Base-by-base conservation (phyloP, 2,797 vertebrate species). In the Chrosomus eos region DNA sequence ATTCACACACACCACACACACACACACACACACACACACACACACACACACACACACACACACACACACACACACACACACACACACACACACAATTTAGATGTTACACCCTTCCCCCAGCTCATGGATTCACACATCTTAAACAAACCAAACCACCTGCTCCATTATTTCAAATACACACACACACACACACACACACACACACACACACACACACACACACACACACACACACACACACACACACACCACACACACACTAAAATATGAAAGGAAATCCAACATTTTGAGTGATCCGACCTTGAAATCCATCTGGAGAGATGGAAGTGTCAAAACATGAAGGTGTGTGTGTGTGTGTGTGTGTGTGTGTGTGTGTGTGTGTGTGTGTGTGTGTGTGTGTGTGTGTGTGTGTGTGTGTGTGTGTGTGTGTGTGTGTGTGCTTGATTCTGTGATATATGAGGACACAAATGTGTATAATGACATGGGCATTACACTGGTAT, bases 111-210 rank as follows among this genome's bases (percentile, higher is more conserved):
- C 87, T 78, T 87, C 86, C 86, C 86, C 86, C 86, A 33, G n/a
- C 26, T 88, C 68, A 82, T 85, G 85, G 87, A 87, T 83, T 91
- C 86, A 81, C 83, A 73, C 83, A 71, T 86, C 78, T 85, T 67
- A 86, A 86, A 76, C 85, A 86, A 88, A 88, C 89, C 85, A 86
- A 88, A 88, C 89, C 90, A 90, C 90, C 90, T 91, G 90, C 89
- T 91, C 86, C 87, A 80, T 88, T 83, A 80, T 84, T 90, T 83
- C 53, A 67, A 77, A 82, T 36, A 67, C 72, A 81, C 55, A 31
- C 45, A 53, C 72, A 33, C 28, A 31, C 4, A 16, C 58, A 76
- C 58, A 58, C 55, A 67, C 77, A 81, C 55, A 81, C 55, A 67
- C 77, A 81, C 55, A 81, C 55, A 66, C 77, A 80, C 55, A 78